These are phyloP conservation scores for Hoplodrina ambigua DNA, from an alignment of 2,888 invertebrate species.

Conservation along the genomic window DNA sequence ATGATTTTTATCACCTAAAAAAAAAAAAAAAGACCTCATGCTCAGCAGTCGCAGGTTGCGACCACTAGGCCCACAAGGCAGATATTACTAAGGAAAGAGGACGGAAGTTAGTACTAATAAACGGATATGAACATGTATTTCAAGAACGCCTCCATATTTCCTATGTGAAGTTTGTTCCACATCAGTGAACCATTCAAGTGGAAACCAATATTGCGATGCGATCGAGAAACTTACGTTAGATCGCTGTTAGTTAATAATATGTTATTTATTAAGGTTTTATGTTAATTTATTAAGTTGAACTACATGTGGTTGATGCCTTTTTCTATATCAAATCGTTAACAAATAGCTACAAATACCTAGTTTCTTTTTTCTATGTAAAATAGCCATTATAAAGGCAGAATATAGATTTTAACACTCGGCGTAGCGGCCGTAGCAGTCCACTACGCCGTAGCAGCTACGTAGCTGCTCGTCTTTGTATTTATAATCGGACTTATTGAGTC, in stretches of 20 bases:
- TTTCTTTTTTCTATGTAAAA: too few relatives aligned
- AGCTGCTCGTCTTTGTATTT: background rate
- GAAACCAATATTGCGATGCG: constrained; percentile 73
- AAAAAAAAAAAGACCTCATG: too few relatives aligned
- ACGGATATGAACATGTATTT: constrained; percentile 17
- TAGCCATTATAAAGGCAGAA: too few relatives aligned
- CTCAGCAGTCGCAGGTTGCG: too few relatives aligned
- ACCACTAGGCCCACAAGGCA: too few relatives aligned
- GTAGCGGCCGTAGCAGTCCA: constrained; percentile 7
- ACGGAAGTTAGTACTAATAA: background rate
- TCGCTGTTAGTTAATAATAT: constrained; percentile 71
- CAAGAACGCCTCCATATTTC: constrained; percentile 23
- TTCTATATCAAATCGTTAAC: too few relatives aligned
- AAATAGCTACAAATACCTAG: too few relatives aligned
- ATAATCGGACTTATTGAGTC: background rate
- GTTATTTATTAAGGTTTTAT: constrained; percentile 1
- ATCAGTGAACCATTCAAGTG: constrained; percentile 66
- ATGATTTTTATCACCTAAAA: too few relatives aligned
- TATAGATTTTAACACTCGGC: background rate
- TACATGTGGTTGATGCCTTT: too few relatives aligned
- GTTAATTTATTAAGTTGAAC: too few relatives aligned
- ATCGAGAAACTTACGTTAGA: constrained; percentile 73
- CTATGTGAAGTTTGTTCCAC: constrained; percentile 65
- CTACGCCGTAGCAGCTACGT: constrained; percentile 34
- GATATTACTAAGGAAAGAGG: too few relatives aligned